Evolutionary conservation across 1,140 invertebrate genomes (phyloP).

Genomic region (Meteorus sp.): DNA sequence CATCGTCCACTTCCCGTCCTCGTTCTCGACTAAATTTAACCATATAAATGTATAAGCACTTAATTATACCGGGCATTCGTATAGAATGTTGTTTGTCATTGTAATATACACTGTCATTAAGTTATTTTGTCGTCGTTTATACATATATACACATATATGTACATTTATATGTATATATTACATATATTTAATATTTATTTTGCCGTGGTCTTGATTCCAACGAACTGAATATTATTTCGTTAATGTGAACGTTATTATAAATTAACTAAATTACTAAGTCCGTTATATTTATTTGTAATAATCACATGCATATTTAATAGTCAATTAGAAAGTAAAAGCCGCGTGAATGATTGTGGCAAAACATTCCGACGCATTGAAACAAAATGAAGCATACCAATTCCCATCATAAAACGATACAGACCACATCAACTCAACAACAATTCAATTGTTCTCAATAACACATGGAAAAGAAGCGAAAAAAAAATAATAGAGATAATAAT

Average conservation of each 20-base stretch:
- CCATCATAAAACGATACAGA: background rate
- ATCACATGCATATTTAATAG: too few relatives aligned
- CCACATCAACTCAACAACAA: too few relatives aligned
- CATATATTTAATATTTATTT: conserved; percentile 8
- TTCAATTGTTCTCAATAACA: background rate
- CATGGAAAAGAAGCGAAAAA: background rate
- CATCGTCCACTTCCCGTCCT: background rate
- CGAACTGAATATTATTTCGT: conserved; percentile 8
- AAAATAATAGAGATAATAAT: too few relatives aligned
- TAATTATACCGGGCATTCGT: background rate
- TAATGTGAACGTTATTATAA: conserved; percentile 2
- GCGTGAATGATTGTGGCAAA: conserved; percentile 1
- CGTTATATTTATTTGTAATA: background rate
- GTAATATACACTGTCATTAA: conserved; percentile 21
- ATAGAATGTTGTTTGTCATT: conserved; percentile 2
- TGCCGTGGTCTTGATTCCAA: background rate
- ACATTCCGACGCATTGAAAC: conserved; percentile 10
- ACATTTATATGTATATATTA: background rate
- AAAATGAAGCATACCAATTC: too few relatives aligned
- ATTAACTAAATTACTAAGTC: background rate
- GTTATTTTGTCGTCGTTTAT: conserved; percentile 14
- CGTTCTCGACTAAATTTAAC: too few relatives aligned
- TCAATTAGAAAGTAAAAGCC: background rate
- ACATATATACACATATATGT: conserved; percentile 6
- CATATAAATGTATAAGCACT: too few relatives aligned